Conservation (phyloP, 2,113 vertebrate genomes). For the Heterotis niloticus region DNA sequence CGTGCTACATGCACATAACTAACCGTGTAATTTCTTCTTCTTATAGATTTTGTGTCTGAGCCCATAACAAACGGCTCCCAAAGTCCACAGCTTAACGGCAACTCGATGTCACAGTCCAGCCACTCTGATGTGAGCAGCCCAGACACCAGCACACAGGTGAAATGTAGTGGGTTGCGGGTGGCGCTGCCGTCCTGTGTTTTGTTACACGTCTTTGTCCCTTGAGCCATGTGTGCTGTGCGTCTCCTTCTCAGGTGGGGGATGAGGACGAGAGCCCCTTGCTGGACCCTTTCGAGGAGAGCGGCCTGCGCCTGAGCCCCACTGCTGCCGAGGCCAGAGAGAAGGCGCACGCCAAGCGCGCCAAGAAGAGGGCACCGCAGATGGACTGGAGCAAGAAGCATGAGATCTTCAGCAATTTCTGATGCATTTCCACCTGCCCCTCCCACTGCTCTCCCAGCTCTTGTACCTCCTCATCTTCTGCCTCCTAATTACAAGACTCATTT, state of each 20-base stretch:
- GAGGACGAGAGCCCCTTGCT: conserved; percentile 64
- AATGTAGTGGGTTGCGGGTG: neutral
- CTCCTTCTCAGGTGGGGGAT: neutral
- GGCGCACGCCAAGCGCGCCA: conserved; percentile 79
- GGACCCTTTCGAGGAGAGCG: conserved; percentile 90
- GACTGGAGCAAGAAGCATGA: conserved; percentile 97
- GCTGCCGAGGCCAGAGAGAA: conserved; percentile 93
- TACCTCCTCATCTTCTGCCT: neutral
- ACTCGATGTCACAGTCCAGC: conserved; percentile 70
- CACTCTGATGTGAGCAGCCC: conserved; percentile 67
- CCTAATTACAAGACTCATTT: conserved; percentile 1
- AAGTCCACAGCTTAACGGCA: conserved; percentile 78
- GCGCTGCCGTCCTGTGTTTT: neutral
- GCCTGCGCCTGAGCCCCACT: conserved; percentile 82
- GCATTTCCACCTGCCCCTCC: neutral
- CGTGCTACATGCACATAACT: too few relatives aligned
- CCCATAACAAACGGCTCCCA: conserved; percentile 75
- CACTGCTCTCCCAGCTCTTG: neutral
- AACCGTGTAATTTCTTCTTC: neutral
- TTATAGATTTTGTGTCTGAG: conserved; percentile 62
- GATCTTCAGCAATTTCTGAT: conserved; percentile 97
- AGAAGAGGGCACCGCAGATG: conserved; percentile 90
- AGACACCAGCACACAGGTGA: conserved; percentile 83
- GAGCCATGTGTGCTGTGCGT: neutral
- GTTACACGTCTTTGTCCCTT: conserved; percentile 12